Evolutionary conservation across 2,888 invertebrate species (phyloP).

Genomic region (Acanthopleura granulata): DNA sequence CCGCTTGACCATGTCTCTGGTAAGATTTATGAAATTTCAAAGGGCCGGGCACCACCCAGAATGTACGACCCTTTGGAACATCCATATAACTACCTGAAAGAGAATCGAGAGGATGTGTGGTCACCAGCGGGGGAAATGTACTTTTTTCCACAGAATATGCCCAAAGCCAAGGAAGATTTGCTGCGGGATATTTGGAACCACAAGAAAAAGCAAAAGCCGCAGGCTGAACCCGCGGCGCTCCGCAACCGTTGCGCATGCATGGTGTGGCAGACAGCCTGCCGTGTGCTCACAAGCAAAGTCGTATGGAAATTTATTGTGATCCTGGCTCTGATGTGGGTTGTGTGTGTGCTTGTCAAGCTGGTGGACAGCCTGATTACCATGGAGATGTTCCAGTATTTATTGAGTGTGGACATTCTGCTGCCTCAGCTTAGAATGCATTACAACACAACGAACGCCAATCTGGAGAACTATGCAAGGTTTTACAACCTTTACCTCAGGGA

Average conservation of each 20-base stretch:
- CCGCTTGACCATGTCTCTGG: slow-evolving; percentile 54
- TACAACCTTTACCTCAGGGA: slow-evolving; percentile 49
- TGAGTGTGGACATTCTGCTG: slow-evolving; percentile 36
- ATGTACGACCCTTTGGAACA: slow-evolving; percentile 36
- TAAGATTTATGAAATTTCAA: slow-evolving; percentile 53
- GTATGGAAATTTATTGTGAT: slow-evolving; percentile 46
- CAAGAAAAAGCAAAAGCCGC: slow-evolving; percentile 44
- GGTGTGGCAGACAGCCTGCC: slow-evolving; percentile 15
- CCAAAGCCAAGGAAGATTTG: slow-evolving; percentile 54
- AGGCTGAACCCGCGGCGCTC: slow-evolving; percentile 15
- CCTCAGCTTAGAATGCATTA: slow-evolving; percentile 38
- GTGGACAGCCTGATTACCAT: slow-evolving; percentile 45
- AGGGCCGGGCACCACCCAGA: slow-evolving; percentile 46
- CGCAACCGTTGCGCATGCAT: slow-evolving; percentile 7
- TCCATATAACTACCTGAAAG: slow-evolving; percentile 45
- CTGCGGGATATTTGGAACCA: slow-evolving; percentile 53
- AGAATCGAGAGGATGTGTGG: slow-evolving; percentile 46
- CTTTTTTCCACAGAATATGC: slow-evolving; percentile 49
- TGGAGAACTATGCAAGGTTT: slow-evolving; percentile 47
- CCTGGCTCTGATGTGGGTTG: slow-evolving; percentile 40
- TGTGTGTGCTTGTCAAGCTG: slow-evolving; percentile 43
- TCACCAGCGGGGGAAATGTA: slow-evolving; percentile 45
- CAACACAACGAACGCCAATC: slow-evolving; percentile 43
- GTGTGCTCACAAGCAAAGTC: slow-evolving; percentile 21
- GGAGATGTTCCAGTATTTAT: slow-evolving; percentile 39